Conservation (phyloP, 2,113 vertebrate genomes). For the Malurus melanocephalus region DNA sequence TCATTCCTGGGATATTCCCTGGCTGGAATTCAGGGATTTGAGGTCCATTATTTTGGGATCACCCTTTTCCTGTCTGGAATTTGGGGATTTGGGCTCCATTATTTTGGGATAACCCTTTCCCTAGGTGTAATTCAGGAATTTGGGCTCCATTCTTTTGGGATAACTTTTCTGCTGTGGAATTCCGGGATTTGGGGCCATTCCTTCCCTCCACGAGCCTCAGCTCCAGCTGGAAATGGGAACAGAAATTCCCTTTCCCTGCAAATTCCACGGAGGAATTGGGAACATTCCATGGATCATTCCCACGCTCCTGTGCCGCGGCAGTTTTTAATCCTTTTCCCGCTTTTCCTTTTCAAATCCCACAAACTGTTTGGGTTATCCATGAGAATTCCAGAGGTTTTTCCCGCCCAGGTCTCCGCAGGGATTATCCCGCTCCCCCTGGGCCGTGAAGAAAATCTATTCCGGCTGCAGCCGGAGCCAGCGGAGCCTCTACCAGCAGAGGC, state of each 20-base stretch:
- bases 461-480: not conserved
- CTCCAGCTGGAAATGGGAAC: fast-evolving
- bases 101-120: no score
- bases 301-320: fast-evolving
- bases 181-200: not conserved
- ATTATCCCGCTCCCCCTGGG: not conserved
- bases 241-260: not conserved
- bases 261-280: fast-evolving
- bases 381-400: not conserved
- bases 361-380: no score
- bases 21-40: not conserved
- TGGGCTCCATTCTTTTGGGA: not conserved
- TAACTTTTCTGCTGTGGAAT: not conserved
- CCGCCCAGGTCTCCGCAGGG: not conserved
- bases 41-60: not conserved
- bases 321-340: fast-evolving
- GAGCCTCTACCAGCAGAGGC: not conserved
- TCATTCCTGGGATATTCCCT: not conserved
- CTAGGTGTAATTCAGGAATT: no score
- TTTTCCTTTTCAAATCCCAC: fast-evolving
- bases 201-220: not conserved
- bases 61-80: not conserved
- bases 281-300: fast-evolving
- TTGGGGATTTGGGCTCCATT: not conserved
- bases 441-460: not conserved